These are phyloP conservation scores for Oreocharis arfaki DNA, from an alignment of 2,113 vertebrate genomes.

Conservation along the genomic window DNA sequence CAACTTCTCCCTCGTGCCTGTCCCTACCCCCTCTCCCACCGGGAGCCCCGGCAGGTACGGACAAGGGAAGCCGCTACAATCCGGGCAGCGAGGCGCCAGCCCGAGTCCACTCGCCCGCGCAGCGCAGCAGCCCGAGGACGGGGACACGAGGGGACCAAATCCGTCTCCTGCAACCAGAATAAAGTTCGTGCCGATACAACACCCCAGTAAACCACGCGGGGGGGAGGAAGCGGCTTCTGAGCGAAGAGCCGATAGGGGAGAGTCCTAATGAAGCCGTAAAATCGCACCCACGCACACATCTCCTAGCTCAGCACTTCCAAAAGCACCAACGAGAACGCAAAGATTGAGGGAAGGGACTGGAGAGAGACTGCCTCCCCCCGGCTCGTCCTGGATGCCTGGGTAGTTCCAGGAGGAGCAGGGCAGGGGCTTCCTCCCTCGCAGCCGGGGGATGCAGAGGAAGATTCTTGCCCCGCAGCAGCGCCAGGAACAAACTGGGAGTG, in stretches of 20 bases:
- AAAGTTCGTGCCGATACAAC: conserved; percentile 22
- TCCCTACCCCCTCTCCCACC: neutral
- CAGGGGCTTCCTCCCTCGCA: neutral
- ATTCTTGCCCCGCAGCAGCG: neutral
- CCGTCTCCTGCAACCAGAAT: neutral
- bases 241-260: neutral
- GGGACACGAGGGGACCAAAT: neutral
- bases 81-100: neutral
- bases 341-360: neutral
- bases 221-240: neutral
- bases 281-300: neutral
- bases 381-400: neutral
- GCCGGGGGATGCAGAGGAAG: neutral
- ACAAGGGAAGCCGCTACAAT: neutral
- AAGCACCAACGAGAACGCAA: neutral
- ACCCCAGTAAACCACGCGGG: neutral
- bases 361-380: neutral
- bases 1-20: neutral
- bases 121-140: neutral
- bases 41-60: neutral
- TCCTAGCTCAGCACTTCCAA: conserved; percentile 12
- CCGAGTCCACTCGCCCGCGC: neutral
- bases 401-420: neutral
- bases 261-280: neutral
- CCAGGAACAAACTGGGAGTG: neutral